phyloP scores from a whole-genome alignment of 2,113 vertebrate genomes.

The Fulmarus glacialis region DNA sequence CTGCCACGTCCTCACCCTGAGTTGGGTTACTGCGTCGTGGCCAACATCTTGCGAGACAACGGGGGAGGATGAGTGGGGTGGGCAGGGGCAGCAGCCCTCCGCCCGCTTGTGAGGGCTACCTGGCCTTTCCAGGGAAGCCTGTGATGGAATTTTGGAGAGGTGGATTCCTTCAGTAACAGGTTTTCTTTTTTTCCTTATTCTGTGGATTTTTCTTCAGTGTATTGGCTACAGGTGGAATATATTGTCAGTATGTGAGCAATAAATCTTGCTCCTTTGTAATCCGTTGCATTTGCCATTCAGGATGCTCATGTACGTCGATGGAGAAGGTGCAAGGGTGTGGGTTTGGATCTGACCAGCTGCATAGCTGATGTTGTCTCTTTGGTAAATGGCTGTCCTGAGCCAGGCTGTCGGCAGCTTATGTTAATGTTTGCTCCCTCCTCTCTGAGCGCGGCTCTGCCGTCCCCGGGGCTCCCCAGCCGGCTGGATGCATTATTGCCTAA shows the following conservation, averaged over 20 bases:
- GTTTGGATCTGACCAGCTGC: rapidly evolving
- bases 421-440: neutral
- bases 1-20: rapidly evolving
- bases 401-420: neutral
- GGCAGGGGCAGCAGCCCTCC: neutral
- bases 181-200: neutral
- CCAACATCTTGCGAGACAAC: rapidly evolving
- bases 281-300: rapidly evolving
- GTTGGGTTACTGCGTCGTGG: rapidly evolving
- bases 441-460: rapidly evolving
- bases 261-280: neutral
- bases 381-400: rapidly evolving
- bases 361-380: rapidly evolving
- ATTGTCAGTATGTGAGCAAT: rapidly evolving
- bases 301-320: rapidly evolving
- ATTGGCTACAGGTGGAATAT: neutral
- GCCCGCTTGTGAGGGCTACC: neutral
- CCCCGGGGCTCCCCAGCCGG: neutral
- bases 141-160: rapidly evolving
- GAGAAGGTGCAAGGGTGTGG: neutral
- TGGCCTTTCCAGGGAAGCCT: neutral
- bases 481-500: neutral
- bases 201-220: rapidly evolving
- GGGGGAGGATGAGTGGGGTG: rapidly evolving
- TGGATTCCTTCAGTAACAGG: neutral